These are phyloP conservation scores for Fundulus diaphanus DNA, from an alignment of 2,797 vertebrate species.

Conservation along the genomic window DNA sequence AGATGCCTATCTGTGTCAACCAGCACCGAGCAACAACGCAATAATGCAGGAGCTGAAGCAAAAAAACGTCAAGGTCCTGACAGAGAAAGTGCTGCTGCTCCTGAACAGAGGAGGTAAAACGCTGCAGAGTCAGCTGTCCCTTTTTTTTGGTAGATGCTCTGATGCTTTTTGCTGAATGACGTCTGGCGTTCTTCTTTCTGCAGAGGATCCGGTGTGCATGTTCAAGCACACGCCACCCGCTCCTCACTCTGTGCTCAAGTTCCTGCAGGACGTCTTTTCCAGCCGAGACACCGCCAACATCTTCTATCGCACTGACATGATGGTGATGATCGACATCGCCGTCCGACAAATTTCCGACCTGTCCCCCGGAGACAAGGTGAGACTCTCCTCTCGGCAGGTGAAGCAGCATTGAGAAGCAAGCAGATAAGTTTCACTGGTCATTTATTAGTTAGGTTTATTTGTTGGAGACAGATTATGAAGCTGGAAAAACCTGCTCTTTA, in stretches of 20 bases:
- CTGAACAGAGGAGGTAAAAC: conserved; percentile 95
- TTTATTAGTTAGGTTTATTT: neutral
- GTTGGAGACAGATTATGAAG: neutral
- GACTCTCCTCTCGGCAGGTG: neutral
- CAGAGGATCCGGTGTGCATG: conserved; percentile 95
- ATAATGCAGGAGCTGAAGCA: conserved; percentile 93
- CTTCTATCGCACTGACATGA: conserved; percentile 98
- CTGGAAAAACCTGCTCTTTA: neutral
- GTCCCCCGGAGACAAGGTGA: conserved; percentile 94
- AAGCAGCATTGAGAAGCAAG: neutral
- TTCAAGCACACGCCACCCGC: conserved; percentile 94
- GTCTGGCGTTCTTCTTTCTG: neutral
- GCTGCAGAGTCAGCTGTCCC: neutral
- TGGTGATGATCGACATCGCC: conserved; percentile 98
- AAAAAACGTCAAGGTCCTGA: conserved; percentile 93
- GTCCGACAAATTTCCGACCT: conserved; percentile 97
- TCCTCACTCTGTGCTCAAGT: conserved; percentile 93
- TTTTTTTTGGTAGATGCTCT: rapidly evolving
- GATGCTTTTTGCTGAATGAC: neutral
- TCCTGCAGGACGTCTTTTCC: conserved; percentile 95
- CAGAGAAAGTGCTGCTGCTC: conserved; percentile 93
- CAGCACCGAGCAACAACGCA: conserved; percentile 90
- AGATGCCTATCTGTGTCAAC: conserved; percentile 13
- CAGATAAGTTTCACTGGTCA: neutral
- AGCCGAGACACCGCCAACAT: conserved; percentile 86